A percentile compares a stretch with the other conserved stretches of the same genome.
Conservation (phyloP, 2,113 vertebrate species). For the Melanotaenia duboulayi region DNA sequence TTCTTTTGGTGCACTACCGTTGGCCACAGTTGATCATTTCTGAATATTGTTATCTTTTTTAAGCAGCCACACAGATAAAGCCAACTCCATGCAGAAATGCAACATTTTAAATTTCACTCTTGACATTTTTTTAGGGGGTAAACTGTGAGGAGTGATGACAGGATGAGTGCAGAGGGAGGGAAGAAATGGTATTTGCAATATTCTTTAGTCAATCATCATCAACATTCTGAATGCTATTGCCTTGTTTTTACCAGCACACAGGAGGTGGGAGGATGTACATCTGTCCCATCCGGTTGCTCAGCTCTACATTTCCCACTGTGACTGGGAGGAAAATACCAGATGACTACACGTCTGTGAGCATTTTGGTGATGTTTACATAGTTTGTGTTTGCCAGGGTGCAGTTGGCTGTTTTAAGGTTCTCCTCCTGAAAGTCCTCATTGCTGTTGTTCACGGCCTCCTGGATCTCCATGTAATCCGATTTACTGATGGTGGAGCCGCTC, state of each 20-base stretch:
- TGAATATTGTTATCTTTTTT: constrained; percentile 36
- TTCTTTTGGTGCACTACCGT: constrained; percentile 60
- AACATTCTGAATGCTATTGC: constrained; percentile 71
- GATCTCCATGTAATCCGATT: constrained; percentile 99
- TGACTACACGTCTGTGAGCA: constrained; percentile 97
- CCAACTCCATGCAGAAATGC: constrained; percentile 79
- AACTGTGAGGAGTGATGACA: constrained; percentile 46
- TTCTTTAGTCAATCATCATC: constrained; percentile 33
- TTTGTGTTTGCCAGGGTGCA: constrained; percentile 99
- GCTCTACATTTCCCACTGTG: constrained; percentile 41
- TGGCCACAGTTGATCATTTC: constrained; percentile 57
- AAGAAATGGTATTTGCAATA: constrained; percentile 48
- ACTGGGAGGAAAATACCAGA: constrained; percentile 24
- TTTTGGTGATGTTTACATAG: constrained; percentile 99
- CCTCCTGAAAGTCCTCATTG: constrained; percentile 95
- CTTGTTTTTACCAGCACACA: constrained; percentile 66
- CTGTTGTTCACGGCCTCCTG: constrained; percentile 97
- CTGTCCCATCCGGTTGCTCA: constrained; percentile 50
- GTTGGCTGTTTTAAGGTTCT: constrained; percentile 97
- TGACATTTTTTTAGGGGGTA: constrained; percentile 50
- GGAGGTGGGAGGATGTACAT: constrained; percentile 45
- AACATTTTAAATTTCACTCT: constrained; percentile 52
- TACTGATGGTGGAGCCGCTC: constrained; percentile 97
- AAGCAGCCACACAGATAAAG: constrained; percentile 68
- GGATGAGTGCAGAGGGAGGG: constrained; percentile 47